Evolutionary conservation across 2,888 invertebrate genomes (phyloP).

Genomic region (Byasa hedistus): DNA sequence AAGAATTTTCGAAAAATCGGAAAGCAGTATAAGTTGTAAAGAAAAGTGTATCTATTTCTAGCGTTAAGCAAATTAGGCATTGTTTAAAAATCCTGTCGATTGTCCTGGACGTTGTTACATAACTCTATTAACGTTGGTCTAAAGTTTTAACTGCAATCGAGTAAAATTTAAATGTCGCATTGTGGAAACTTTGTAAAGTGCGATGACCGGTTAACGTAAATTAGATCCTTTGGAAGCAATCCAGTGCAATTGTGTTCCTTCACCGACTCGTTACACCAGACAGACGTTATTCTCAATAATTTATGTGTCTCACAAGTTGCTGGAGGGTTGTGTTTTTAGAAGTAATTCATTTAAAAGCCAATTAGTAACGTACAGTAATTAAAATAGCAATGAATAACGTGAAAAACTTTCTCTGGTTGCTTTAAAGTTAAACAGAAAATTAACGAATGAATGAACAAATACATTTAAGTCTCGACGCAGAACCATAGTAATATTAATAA

Average conservation of each 20-base stretch:
- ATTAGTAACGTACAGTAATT: conserved; percentile 1
- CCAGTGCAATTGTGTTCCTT: conserved; percentile 6
- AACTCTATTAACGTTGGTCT: too few relatives aligned
- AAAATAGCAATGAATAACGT: not conserved
- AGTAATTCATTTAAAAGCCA: conserved; percentile 3
- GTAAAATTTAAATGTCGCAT: too few relatives aligned
- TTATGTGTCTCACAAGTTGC: conserved; percentile 8
- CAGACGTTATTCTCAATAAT: conserved; percentile 10
- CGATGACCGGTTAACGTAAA: not conserved
- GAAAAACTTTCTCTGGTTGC: not conserved
- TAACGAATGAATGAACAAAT: not conserved
- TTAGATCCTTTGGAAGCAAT: not conserved
- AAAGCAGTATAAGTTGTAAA: too few relatives aligned
- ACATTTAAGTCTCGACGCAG: not conserved
- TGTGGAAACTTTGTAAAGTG: not conserved
- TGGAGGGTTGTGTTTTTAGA: not conserved
- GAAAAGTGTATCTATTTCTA: too few relatives aligned
- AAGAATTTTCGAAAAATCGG: too few relatives aligned
- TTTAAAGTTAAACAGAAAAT: not conserved
- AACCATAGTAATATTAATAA: not conserved
- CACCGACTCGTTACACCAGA: not conserved
- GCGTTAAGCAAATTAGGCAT: too few relatives aligned
- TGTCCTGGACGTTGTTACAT: too few relatives aligned
- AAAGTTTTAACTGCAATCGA: too few relatives aligned
- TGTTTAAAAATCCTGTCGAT: too few relatives aligned